Conservation (phyloP, 2,797 vertebrate species). For the Thripadectes ignobilis region DNA sequence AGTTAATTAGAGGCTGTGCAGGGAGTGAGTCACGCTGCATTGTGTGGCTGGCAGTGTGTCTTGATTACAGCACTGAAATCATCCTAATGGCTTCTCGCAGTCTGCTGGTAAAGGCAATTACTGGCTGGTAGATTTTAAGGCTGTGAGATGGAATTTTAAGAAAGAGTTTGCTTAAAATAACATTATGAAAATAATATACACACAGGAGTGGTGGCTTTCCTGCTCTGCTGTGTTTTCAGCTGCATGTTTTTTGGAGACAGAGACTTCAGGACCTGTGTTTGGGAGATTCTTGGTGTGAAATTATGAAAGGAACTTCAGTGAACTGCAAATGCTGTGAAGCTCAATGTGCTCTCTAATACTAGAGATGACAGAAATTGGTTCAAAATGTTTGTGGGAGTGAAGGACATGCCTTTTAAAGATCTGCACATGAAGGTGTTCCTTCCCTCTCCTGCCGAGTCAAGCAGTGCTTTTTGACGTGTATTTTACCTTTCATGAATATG, state of each 20-base stretch:
- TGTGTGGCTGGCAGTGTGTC: not conserved
- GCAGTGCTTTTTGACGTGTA: not conserved
- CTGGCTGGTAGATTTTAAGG: slow-evolving; percentile 16
- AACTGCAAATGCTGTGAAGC: not conserved
- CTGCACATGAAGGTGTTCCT: not conserved
- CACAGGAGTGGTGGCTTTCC: not conserved
- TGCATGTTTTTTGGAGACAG: fast-evolving
- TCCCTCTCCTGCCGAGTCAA: not conserved
- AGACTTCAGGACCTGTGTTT: not conserved
- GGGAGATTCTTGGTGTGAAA: not conserved
- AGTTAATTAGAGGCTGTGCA: slow-evolving; percentile 54
- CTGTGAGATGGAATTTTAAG: slow-evolving; percentile 15
- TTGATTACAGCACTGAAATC: slow-evolving; percentile 49
- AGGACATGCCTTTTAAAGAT: not conserved
- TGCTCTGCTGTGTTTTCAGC: fast-evolving
- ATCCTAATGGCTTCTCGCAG: slow-evolving; percentile 14
- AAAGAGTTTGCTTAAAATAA: slow-evolving; percentile 22
- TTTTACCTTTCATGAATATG: not conserved
- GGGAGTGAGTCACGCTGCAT: slow-evolving; percentile 36
- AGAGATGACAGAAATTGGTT: not conserved
- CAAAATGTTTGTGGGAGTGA: not conserved
- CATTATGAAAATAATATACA: not conserved
- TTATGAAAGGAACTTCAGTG: not conserved
- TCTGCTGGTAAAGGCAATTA: slow-evolving; percentile 37
- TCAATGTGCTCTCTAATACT: not conserved